Evolutionary conservation across 2,113 vertebrate genomes (phyloP).

Genomic region (Setophaga coronata): DNA sequence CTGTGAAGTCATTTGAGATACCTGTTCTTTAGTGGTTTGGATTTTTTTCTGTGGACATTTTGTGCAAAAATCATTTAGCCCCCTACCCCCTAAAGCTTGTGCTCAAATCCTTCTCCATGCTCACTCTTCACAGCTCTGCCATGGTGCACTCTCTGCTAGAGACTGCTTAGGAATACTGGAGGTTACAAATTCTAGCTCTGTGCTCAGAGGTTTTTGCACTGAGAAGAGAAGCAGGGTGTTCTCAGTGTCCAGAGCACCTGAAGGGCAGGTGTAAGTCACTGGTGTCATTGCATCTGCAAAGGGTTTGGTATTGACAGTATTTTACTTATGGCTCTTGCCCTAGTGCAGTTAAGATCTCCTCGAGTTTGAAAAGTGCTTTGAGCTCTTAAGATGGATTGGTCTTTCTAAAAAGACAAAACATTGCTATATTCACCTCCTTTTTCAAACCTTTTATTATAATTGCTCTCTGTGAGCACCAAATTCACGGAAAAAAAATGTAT

Average conservation of each 20-base stretch:
- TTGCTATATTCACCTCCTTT: background rate
- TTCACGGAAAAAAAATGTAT: background rate
- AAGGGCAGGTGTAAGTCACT: background rate
- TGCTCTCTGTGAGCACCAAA: background rate
- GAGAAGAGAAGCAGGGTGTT: background rate
- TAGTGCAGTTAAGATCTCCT: background rate
- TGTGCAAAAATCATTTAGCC: background rate
- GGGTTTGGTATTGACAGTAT: background rate
- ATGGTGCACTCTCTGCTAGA: rapidly evolving
- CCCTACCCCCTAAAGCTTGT: background rate
- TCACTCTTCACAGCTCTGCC: background rate
- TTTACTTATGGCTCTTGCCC: background rate
- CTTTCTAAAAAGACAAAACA: background rate
- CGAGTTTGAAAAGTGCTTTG: background rate
- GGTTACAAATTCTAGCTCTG: background rate
- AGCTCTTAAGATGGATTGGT: background rate
- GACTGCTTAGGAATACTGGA: background rate
- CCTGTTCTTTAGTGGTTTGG: background rate
- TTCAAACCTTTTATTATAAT: background rate
- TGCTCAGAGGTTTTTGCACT: background rate
- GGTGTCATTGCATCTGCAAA: rapidly evolving
- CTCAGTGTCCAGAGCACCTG: background rate
- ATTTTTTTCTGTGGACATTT: background rate
- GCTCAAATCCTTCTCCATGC: background rate
- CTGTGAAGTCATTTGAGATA: background rate